phyloP scores from a whole-genome alignment of 2,888 invertebrate species.

The Halictus quadricinctus region DNA sequence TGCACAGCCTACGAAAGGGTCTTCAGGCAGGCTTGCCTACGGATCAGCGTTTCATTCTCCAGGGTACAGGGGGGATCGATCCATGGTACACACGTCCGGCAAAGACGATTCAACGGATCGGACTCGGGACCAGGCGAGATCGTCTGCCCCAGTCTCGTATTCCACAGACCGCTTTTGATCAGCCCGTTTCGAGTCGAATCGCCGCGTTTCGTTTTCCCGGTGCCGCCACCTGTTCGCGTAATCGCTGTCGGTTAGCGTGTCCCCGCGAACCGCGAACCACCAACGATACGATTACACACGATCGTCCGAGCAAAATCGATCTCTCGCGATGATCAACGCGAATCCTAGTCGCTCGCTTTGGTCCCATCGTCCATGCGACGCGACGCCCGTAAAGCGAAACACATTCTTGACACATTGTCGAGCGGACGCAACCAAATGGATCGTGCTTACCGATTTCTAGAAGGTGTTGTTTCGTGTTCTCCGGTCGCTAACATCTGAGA shows the following conservation, averaged over 20 bases:
- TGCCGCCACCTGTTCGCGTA: neutral
- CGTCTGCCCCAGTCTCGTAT: constrained; percentile 44
- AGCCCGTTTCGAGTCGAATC: constrained; percentile 41
- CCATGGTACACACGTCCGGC: constrained; percentile 56
- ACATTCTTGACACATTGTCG: neutral
- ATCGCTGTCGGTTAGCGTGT: neutral
- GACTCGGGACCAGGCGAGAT: constrained; percentile 39
- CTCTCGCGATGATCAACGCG: neutral
- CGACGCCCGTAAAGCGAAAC: neutral
- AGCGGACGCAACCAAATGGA: neutral
- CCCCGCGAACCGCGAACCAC: neutral
- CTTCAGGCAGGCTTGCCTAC: constrained; percentile 2
- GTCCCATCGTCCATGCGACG: constrained; percentile 2
- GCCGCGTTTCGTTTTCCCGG: constrained; percentile 45
- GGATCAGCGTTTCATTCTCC: constrained; percentile 55
- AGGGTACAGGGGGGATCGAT: constrained; percentile 20
- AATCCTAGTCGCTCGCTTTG: constrained; percentile 1
- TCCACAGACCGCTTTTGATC: constrained; percentile 23
- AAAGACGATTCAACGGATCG: constrained; percentile 64
- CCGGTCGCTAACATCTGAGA: neutral
- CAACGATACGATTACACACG: neutral
- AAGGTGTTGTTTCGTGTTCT: neutral
- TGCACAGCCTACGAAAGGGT: constrained; percentile 16
- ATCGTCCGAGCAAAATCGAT: neutral
- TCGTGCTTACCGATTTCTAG: neutral